These are phyloP conservation scores for Hydraecia micacea DNA, from an alignment of 2,888 invertebrate genomes.

Conservation along the genomic window DNA sequence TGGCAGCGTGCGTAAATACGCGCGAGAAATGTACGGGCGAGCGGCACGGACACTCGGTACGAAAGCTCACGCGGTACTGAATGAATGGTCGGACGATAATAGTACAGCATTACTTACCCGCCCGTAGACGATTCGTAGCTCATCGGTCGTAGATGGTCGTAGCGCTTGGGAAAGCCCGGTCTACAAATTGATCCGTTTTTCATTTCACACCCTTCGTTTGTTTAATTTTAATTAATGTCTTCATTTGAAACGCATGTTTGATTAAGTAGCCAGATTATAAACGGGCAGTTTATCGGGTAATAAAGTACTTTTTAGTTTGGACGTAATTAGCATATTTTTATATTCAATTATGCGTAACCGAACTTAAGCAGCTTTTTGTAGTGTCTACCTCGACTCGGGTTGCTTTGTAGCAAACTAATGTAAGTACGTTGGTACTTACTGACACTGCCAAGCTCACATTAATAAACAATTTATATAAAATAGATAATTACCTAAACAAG, in stretches of 20 bases:
- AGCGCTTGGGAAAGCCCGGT: constrained; percentile 77
- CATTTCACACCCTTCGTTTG: constrained; percentile 56
- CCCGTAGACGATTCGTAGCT: constrained; percentile 67
- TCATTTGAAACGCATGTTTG: constrained; percentile 43
- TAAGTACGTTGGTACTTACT: background rate
- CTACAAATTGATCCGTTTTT: constrained; percentile 79
- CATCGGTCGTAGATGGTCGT: constrained; percentile 75
- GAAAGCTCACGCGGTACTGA: constrained; percentile 81
- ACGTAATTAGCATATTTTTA: constrained; percentile 33
- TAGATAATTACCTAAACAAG: background rate
- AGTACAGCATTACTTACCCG: constrained; percentile 48
- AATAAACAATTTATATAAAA: constrained; percentile 2
- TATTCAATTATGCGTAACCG: constrained; percentile 49
- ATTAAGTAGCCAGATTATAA: constrained; percentile 54
- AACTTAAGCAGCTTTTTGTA: constrained; percentile 31
- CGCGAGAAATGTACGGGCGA: constrained; percentile 60
- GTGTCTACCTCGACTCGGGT: background rate
- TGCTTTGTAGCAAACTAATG: constrained; percentile 11
- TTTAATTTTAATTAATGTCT: constrained; percentile 57
- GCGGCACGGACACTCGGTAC: constrained; percentile 67
- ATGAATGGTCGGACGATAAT: constrained; percentile 65
- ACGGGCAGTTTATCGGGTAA: constrained; percentile 37
- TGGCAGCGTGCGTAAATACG: constrained; percentile 81
- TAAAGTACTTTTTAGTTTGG: constrained; percentile 45
- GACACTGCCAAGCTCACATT: background rate